These are phyloP conservation scores for Pachycephus smyrnensis DNA, from an alignment of 2,888 invertebrate species.

Conservation along the genomic window DNA sequence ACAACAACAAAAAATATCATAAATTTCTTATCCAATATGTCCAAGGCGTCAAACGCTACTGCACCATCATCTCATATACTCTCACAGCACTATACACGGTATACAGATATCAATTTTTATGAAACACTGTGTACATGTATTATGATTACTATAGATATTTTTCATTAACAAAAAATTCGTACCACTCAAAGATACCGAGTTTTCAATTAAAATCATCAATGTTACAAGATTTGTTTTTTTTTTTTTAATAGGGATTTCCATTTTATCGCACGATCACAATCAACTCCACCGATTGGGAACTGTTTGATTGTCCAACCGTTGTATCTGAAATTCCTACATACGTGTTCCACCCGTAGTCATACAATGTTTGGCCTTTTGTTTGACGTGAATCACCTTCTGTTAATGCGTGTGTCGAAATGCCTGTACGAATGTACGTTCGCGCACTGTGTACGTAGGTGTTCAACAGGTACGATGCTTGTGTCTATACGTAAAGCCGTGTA, in stretches of 20 bases:
- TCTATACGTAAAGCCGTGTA: conserved; percentile 36
- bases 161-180: background rate
- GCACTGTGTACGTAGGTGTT: conserved; percentile 19
- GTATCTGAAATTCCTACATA: conserved; percentile 54
- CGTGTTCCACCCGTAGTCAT: conserved; percentile 51
- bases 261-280: background rate
- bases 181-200: background rate
- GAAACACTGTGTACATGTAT: background rate
- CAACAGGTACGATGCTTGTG: conserved; percentile 26
- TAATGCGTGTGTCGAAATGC: conserved; percentile 13
- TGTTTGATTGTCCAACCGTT: conserved; percentile 21
- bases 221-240: background rate
- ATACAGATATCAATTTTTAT: too few relatives aligned
- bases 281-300: background rate
- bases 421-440: conserved; percentile 24
- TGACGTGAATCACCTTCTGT: conserved; percentile 59
- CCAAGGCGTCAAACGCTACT: background rate
- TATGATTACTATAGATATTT: background rate
- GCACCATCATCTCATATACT: background rate
- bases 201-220: background rate
- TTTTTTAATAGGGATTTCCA: background rate
- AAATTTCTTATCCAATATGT: background rate
- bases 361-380: conserved; percentile 61
- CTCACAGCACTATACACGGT: too few relatives aligned
- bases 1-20: conserved; percentile 8